Conservation (phyloP, 2,888 invertebrate genomes). For the Neoascia interrupta region DNA sequence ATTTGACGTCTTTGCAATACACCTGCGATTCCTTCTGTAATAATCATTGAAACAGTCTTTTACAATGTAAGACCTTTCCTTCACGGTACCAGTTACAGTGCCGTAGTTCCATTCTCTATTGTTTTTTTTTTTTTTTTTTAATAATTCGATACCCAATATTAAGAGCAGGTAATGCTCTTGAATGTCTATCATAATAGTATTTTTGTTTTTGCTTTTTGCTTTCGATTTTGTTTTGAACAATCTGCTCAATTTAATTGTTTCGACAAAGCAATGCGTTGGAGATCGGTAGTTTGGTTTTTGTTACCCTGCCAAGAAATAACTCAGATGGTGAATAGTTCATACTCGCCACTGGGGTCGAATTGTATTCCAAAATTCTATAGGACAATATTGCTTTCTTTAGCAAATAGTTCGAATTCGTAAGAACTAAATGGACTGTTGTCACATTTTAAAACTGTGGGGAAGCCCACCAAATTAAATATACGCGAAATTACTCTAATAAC, state of each 20-base stretch:
- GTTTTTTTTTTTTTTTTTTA: constrained; percentile 55
- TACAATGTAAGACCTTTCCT: too few relatives aligned
- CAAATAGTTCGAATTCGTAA: constrained; percentile 15
- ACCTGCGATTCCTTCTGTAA: too few relatives aligned
- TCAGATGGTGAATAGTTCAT: constrained; percentile 53
- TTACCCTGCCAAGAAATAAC: constrained; percentile 55
- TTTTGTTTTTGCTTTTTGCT: constrained; percentile 34
- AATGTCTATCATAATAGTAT: constrained; percentile 18
- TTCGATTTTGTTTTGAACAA: too few relatives aligned
- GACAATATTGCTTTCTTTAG: constrained; percentile 49
- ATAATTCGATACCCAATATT: constrained; percentile 31
- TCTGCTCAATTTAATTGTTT: constrained; percentile 35
- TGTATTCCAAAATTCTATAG: constrained; percentile 57
- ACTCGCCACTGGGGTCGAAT: constrained; percentile 51
- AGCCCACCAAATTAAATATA: constrained; percentile 65
- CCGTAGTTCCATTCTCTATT: constrained; percentile 33
- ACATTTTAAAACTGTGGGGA: constrained; percentile 62
- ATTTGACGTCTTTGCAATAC: too few relatives aligned
- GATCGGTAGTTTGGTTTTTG: constrained; percentile 45
- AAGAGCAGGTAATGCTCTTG: not conserved
- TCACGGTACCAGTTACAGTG: constrained; percentile 22
- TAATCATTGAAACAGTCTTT: too few relatives aligned
- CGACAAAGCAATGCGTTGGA: constrained; percentile 17
- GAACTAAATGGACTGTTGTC: constrained; percentile 40
- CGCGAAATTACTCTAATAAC: constrained; percentile 6